Evolutionary conservation across 2,888 invertebrate genomes (phyloP).

Genomic region (Sisyra nigra): DNA sequence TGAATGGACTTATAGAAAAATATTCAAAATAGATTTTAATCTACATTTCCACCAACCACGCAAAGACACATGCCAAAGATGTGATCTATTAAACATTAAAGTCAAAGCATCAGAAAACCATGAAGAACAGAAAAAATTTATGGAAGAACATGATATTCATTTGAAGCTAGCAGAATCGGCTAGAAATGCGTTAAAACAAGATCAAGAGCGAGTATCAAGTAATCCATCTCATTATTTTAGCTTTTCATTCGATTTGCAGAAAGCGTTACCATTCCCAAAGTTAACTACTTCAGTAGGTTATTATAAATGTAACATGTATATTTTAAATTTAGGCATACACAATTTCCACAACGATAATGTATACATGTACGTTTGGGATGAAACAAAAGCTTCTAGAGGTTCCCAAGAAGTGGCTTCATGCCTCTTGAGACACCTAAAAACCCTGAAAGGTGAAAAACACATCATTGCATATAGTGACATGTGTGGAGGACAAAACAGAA

Average conservation of each 20-base stretch:
- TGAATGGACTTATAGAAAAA: constrained; percentile 12
- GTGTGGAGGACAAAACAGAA: not conserved
- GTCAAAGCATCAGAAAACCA: not conserved
- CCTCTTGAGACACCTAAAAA: not conserved
- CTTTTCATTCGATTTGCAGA: constrained; percentile 7
- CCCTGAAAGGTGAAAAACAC: not conserved
- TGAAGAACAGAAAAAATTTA: not conserved
- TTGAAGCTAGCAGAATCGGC: not conserved
- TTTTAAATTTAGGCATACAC: constrained; percentile 17
- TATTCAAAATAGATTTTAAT: constrained; percentile 12
- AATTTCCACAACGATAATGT: constrained; percentile 16
- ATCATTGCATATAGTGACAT: constrained; percentile 2
- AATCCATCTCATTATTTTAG: not conserved
- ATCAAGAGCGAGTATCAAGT: not conserved
- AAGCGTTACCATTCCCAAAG: constrained; percentile 16
- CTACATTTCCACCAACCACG: not conserved
- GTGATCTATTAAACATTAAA: not conserved
- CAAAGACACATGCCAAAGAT: not conserved
- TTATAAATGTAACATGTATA: constrained; percentile 17
- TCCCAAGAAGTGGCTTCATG: not conserved
- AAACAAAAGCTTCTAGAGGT: not conserved
- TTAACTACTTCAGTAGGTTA: constrained; percentile 15
- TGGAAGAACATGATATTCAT: not conserved
- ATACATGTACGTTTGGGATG: constrained; percentile 13
- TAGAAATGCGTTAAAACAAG: not conserved